phyloP scores from a whole-genome alignment of 2,797 vertebrate genomes.

The Melanotaenia pygmaea region DNA sequence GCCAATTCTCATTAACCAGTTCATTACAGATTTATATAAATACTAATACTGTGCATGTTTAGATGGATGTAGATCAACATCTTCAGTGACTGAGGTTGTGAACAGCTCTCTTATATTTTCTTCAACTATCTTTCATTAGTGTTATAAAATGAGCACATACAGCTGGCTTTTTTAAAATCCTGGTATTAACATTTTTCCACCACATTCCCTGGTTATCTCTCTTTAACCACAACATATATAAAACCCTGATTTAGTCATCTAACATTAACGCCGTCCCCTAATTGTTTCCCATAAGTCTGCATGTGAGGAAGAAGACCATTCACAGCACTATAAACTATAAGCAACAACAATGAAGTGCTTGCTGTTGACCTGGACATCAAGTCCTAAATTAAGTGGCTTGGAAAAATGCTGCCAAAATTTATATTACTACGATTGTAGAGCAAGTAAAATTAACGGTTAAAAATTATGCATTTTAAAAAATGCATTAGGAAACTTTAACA shows the following conservation, averaged over 20 bases:
- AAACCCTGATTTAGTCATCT: slow-evolving; percentile 1
- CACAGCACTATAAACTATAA: neutral
- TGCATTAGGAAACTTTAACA: neutral
- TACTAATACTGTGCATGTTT: neutral
- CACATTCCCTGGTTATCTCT: neutral
- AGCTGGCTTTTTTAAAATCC: neutral
- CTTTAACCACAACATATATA: neutral
- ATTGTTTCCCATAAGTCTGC: neutral
- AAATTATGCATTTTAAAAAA: neutral
- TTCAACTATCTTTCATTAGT: slow-evolving; percentile 33
- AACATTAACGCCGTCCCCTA: neutral
- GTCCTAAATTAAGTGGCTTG: neutral
- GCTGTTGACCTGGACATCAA: neutral
- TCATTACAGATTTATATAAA: neutral
- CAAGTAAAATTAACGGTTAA: neutral
- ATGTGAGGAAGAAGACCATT: too few species aligned
- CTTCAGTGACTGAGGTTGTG: neutral
- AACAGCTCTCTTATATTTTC: neutral
- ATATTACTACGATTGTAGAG: neutral
- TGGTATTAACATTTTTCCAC: neutral
- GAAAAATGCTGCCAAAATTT: too few species aligned
- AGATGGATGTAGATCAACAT: neutral
- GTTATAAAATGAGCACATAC: slow-evolving; percentile 34
- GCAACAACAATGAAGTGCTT: neutral
- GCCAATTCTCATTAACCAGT: neutral